Percentiles rank a stretch among this genome's conserved stretches.
These are phyloP conservation scores for Drosophila buzzatii DNA, from an alignment of 2,888 invertebrate genomes.

Conservation along the genomic window DNA sequence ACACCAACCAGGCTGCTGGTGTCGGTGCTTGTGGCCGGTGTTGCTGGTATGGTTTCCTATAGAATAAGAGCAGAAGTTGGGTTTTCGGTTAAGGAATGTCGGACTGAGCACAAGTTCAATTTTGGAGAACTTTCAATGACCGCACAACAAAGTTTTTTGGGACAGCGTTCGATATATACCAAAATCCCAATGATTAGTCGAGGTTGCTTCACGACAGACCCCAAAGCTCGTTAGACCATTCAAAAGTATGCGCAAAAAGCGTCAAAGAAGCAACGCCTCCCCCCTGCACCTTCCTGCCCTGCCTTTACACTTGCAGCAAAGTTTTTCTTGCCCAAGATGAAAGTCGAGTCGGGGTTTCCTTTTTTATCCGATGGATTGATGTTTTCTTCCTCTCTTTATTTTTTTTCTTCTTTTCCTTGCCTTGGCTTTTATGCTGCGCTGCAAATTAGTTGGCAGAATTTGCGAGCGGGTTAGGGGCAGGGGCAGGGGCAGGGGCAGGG, in stretches of 20 bases:
- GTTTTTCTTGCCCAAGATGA: constrained; percentile 66
- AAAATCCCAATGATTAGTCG: constrained; percentile 77
- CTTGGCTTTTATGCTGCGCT: constrained; percentile 64
- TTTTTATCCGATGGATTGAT: constrained; percentile 30
- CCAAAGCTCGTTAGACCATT: constrained; percentile 70
- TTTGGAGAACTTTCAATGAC: constrained; percentile 60
- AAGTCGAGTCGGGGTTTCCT: constrained; percentile 51
- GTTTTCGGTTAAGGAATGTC: constrained; percentile 9
- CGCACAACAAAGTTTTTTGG: constrained; percentile 76
- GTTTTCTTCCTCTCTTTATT: neutral
- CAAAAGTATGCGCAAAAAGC: constrained; percentile 68
- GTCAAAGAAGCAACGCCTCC: constrained; percentile 55
- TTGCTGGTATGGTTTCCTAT: constrained; percentile 83
- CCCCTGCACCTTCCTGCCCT: neutral
- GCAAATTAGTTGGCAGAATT: constrained; percentile 68
- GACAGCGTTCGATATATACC: constrained; percentile 63
- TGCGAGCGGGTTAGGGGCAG: constrained; percentile 3
- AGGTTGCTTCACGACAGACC: constrained; percentile 18
- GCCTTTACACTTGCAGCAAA: constrained; percentile 50
- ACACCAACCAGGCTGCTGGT: constrained; percentile 70
- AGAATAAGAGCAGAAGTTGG: neutral
- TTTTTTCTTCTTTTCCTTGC: constrained; percentile 38
- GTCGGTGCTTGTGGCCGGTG: constrained; percentile 77
- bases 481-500: neutral
- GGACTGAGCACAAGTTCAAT: constrained; percentile 37